Base-by-base conservation (phyloP, 2,888 invertebrate species). In the Beris chalybata region DNA sequence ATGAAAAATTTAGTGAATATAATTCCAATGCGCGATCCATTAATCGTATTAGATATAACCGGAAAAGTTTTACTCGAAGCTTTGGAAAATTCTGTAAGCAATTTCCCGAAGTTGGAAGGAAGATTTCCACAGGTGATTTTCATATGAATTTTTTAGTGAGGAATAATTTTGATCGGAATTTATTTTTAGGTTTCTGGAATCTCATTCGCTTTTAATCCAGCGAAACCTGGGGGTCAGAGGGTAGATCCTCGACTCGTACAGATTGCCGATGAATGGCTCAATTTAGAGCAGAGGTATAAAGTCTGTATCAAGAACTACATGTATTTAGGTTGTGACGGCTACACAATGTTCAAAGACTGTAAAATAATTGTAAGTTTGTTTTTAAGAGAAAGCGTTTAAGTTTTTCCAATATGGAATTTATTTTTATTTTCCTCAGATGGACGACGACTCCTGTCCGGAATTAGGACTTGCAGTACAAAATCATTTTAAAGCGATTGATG, bases 61-160 rank as follows among this genome's bases (percentile, higher is more conserved):
- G 95, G 94, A 0, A 80, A 84, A 52, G 85, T 86, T 67, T 76
- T 95, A 15, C 79, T 92, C 71, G 83, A 85, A 65, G 89, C 89
- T 0, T 76, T 95, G 64, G 95, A 95, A 79, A 95, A 95, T 76
- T 86, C 91, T 0, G 94, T 95, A 31, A 87, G 87, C 69, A 89
- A 90, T 76, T 95, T 92, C 79, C 95, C 95, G 0, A 91, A 90
- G 74, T 80, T 94, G 30, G 95, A 95, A 78, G 95, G 95, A 0
- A 80, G 95, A 71, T 95, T 95, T 77, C 93, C 93, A 0, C 94
- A 94, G 83, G 85, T 85, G 7, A 32, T 38, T 55, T 32, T 32
- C 30, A 5, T 54, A 54, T 30, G 11, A 29, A 22, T 38, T 38
- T 32, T 32, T 4, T 38, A 38, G 5, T 38, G 38, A 38, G 38